Evolutionary conservation across 2,797 vertebrate genomes (phyloP).

Genomic region (Pogonophryne albipinna): DNA sequence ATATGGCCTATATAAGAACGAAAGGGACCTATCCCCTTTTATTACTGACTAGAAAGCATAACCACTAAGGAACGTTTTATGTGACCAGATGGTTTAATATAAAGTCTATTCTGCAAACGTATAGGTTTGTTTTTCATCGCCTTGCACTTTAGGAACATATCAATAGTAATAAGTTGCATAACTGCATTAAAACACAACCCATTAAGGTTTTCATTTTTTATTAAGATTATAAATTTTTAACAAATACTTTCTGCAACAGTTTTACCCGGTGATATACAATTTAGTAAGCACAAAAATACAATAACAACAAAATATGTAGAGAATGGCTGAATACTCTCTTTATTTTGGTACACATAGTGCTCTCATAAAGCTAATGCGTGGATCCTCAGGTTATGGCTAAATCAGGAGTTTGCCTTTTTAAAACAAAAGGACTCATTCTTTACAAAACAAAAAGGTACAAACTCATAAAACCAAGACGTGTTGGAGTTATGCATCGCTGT

Average conservation of each 20-base stretch:
- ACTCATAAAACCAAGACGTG: constrained; percentile 86
- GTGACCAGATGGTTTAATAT: not conserved
- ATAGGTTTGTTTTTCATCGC: no score
- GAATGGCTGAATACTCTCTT: constrained; percentile 89
- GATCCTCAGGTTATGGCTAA: constrained; percentile 81
- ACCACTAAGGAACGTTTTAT: not conserved
- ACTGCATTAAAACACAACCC: constrained; percentile 39
- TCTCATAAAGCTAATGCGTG: constrained; percentile 86
- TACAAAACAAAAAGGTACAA: constrained; percentile 74
- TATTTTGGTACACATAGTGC: constrained; percentile 91
- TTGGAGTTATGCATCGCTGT: constrained; percentile 85
- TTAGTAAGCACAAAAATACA: constrained; percentile 93
- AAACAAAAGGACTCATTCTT: constrained; percentile 92
- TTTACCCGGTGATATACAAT: constrained; percentile 95
- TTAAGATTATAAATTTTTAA: constrained; percentile 96
- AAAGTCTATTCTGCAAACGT: no score
- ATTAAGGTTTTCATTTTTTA: constrained; percentile 83
- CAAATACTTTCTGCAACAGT: constrained; percentile 94
- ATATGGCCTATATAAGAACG: not conserved
- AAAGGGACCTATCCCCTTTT: not conserved
- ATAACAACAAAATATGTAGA: constrained; percentile 88
- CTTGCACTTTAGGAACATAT: not conserved
- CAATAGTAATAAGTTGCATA: not conserved
- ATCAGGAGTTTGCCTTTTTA: constrained; percentile 90
- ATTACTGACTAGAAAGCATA: not conserved